Evolutionary conservation across 2,113 vertebrate genomes (phyloP), one percentile per base, ranked within the genome.

Genomic region (Oxygymnocypris stewartii): DNA sequence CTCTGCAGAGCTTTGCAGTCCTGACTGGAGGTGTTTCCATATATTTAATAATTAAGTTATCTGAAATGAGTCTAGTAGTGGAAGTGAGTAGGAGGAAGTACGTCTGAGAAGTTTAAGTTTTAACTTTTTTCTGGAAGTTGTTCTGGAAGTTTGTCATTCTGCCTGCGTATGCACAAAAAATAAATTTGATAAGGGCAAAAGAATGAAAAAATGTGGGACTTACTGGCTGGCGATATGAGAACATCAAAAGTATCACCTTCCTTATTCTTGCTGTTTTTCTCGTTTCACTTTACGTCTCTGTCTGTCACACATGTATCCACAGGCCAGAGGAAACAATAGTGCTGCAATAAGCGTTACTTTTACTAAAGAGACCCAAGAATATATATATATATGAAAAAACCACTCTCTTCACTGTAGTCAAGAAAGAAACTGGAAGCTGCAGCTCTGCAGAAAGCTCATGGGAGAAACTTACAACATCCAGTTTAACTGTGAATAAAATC

Each of bases 241-340:
- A 87, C 86, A 87, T 87, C 81, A 87, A 87, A 87, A 61, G 20
- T 57, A 74, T 74, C n/a, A 20, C 73, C 67, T 59, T 18, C 28
- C 6, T 49, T 83, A 57, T 67, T 69, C 4, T 63, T 51, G 14
- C 20, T 20, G 25, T 84, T 80, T 89, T 82, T 87, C 79, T 51
- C n/a, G n/a, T 51, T 88, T 84, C 63, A 59, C 76, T 79, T 85
- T 87, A 65, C 16, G 31, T 40, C 61, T 49, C 69, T 59, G 69
- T 54, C 80, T 18, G 59, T 79, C 61, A 92, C 87, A 86, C 42
- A 25, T 51, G 28, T 71, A 82, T 82, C 81, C 65, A 82, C 63
- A 71, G 81, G 81, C 81, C 81, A 71, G n/a, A 63, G 42, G 25
- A 82, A 71, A 82, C 63, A 82, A 82, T 49, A 12, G 40, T 44